Evolutionary conservation across 2,113 vertebrate species (phyloP).

Genomic region (Solea solea): DNA sequence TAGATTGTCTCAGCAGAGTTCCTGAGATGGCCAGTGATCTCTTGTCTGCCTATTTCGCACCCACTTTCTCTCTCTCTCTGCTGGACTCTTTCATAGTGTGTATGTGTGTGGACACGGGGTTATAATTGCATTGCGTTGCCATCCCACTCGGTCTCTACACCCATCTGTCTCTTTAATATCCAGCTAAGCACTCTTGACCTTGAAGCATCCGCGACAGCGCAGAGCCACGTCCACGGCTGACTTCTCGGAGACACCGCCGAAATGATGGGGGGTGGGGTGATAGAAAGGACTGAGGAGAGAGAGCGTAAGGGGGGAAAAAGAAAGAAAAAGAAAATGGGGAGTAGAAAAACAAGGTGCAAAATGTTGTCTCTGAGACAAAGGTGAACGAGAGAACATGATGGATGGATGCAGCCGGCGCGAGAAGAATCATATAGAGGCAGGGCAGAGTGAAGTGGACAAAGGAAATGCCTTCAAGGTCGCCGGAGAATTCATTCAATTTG

Average conservation of each 20-base stretch:
- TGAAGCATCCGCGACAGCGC: constrained; percentile 60
- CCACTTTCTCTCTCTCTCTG: constrained; percentile 22
- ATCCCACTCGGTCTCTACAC: constrained; percentile 62
- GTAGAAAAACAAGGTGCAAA: constrained; percentile 62
- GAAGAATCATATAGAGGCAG: constrained; percentile 20
- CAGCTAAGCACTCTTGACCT: constrained; percentile 80
- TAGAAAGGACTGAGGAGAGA: constrained; percentile 30
- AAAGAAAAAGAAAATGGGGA: constrained; percentile 35
- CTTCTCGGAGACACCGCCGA: constrained; percentile 35
- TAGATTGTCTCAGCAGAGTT: constrained; percentile 66
- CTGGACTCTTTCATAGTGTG: constrained; percentile 11
- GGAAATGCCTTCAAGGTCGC: constrained; percentile 65
- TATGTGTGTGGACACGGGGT: constrained; percentile 39
- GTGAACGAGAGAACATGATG: constrained; percentile 68
- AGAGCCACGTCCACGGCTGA: constrained; percentile 37
- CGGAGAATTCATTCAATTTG: constrained; percentile 55
- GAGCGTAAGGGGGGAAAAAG: constrained; percentile 23
- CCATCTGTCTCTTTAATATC: constrained; percentile 78
- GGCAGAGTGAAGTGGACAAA: constrained; percentile 53
- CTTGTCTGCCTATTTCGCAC: constrained; percentile 57
- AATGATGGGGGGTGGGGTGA: constrained; percentile 42
- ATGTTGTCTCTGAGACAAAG: constrained; percentile 66
- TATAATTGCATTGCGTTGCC: constrained; percentile 74
- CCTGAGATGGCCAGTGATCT: constrained; percentile 54
- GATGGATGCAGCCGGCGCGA: constrained; percentile 46